phyloP scores from a whole-genome alignment of 2,113 vertebrate genomes.

The Phoenicopterus ruber region DNA sequence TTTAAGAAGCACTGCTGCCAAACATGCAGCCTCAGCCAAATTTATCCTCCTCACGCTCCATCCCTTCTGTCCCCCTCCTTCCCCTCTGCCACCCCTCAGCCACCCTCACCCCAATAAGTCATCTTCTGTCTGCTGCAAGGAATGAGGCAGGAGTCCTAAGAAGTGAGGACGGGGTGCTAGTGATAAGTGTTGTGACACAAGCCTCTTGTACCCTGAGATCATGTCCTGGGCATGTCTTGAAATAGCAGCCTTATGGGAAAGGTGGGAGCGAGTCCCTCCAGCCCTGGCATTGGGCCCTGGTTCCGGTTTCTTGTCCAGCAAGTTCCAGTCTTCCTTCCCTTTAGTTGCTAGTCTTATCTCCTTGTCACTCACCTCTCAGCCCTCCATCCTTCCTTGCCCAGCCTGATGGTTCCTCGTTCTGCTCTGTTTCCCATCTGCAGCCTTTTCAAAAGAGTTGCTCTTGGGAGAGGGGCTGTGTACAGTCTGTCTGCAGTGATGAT shows the following conservation, averaged over 20 bases:
- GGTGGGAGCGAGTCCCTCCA: neutral
- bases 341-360: neutral
- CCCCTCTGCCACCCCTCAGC: too few species aligned
- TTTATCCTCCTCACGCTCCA: neutral
- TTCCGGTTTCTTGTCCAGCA: neutral
- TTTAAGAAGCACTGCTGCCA: neutral
- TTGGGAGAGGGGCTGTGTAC: neutral
- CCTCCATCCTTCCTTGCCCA: neutral
- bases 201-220: neutral
- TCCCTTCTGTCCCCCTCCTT: neutral
- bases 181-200: neutral
- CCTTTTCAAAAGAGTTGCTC: neutral
- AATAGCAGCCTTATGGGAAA: neutral
- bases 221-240: neutral
- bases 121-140: neutral
- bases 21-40: neutral
- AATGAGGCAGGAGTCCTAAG: neutral
- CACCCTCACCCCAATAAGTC: too few species aligned
- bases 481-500: neutral
- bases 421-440: neutral
- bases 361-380: neutral
- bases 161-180: neutral
- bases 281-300: neutral
- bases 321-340: neutral
- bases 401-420: neutral